A percentile compares a stretch with the other conserved stretches of the same genome.
These are phyloP conservation scores for Penaeus monodon DNA, from an alignment of 2,888 invertebrate species.

Conservation along the genomic window DNA sequence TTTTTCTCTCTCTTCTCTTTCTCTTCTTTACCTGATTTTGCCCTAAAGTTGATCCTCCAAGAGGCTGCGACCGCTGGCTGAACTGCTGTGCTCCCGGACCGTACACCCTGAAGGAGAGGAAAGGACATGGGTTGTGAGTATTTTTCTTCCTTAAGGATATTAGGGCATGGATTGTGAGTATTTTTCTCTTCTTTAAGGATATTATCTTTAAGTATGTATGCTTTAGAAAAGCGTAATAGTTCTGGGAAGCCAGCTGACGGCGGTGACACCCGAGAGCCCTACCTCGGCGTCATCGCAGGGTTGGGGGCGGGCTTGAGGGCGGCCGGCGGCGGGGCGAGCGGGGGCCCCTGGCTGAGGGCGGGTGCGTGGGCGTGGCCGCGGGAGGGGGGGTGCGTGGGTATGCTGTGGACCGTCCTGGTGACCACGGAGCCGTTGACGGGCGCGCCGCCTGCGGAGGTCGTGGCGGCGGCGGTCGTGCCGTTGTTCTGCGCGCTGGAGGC, in stretches of 20 bases:
- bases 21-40: conserved; percentile 41
- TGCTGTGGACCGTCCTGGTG: conserved; percentile 61
- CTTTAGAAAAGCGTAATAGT: too few species aligned
- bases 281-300: conserved; percentile 57
- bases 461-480: conserved; percentile 2
- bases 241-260: too few species aligned
- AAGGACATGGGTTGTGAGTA: too few species aligned
- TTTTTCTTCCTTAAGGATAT: too few species aligned
- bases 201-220: too few species aligned
- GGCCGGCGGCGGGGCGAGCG: not conserved
- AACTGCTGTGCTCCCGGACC: conserved; percentile 39
- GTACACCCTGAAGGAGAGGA: conserved; percentile 32
- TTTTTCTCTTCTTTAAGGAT: not conserved
- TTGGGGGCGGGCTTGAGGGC: conserved; percentile 38
- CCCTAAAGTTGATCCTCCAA: conserved; percentile 26
- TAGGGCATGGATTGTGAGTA: not conserved
- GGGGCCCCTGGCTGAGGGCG: conserved; percentile 11
- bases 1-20: too few species aligned
- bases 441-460: conserved; percentile 3
- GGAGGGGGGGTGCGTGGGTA: conserved; percentile 57
- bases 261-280: not conserved
- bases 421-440: conserved; percentile 26
- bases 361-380: conserved; percentile 56
- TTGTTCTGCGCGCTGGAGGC: conserved; percentile 1
- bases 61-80: conserved; percentile 42